Conservation (phyloP, 2,113 vertebrate genomes). For the Varanus komodoensis region DNA sequence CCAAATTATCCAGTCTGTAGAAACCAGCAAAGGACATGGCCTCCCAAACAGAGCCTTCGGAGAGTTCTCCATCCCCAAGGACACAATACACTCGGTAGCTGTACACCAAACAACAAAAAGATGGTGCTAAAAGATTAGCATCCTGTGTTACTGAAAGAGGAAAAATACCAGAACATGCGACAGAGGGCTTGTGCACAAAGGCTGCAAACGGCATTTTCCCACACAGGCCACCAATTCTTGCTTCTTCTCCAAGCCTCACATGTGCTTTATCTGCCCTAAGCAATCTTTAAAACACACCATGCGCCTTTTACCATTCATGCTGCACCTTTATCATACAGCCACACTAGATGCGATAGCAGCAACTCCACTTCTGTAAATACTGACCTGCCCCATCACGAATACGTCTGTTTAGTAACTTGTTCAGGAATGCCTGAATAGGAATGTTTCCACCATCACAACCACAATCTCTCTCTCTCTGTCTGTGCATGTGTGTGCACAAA, state of each 20-base stretch:
- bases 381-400: not conserved
- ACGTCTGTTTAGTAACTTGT: no score
- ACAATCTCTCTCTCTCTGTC: not conserved
- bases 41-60: constrained; percentile 95
- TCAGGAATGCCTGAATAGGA: no score
- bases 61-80: constrained; percentile 93
- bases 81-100: constrained; percentile 93
- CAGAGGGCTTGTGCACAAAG: not conserved
- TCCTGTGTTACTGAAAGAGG: not conserved
- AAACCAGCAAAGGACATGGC: constrained; percentile 96
- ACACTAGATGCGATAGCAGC: not conserved
- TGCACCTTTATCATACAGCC: not conserved
- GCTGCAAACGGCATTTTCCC: not conserved
- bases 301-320: not conserved
- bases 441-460: no score
- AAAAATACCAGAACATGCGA: not conserved
- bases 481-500: no score
- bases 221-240: not conserved
- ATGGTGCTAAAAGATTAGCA: not conserved
- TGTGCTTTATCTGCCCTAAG: not conserved
- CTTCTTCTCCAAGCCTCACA: not conserved
- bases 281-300: not conserved
- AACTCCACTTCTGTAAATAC: not conserved
- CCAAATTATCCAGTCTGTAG: constrained; percentile 94
- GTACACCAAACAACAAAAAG: constrained; percentile 25